These are phyloP conservation scores for Actinostola sp. DNA, from an alignment of 92 coral and sea anemone genomes.

Conservation along the genomic window DNA sequence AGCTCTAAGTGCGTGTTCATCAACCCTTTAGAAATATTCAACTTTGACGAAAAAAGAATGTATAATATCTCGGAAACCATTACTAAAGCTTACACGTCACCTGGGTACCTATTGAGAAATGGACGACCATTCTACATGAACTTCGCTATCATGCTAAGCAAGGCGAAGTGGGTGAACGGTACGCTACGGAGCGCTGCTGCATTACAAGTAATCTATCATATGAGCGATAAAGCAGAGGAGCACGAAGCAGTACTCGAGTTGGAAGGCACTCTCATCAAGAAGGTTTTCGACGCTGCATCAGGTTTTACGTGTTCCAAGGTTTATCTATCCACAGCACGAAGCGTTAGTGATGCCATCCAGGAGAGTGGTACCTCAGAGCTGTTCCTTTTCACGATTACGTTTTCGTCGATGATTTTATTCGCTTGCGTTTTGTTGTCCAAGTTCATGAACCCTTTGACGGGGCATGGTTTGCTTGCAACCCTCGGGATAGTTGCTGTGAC, in stretches of 20 bases:
- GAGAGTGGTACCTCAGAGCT: slow-evolving; percentile 72
- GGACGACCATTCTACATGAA: slow-evolving; percentile 53
- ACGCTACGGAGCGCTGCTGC: slow-evolving; percentile 34
- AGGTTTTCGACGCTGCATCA: slow-evolving; percentile 17
- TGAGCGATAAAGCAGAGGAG: slow-evolving; percentile 25
- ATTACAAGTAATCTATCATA: slow-evolving; percentile 40
- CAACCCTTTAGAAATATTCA: slow-evolving; percentile 60
- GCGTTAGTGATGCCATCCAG: slow-evolving; percentile 69
- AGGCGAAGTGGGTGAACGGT: not conserved
- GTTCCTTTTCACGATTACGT: slow-evolving; percentile 56
- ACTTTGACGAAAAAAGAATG: slow-evolving; percentile 44
- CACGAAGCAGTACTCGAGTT: slow-evolving; percentile 35
- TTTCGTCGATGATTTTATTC: slow-evolving; percentile 65
- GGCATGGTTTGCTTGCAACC: slow-evolving; percentile 62
- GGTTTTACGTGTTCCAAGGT: slow-evolving; percentile 47
- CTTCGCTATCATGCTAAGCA: slow-evolving; percentile 52
- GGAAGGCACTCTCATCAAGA: slow-evolving; percentile 45
- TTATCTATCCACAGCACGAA: slow-evolving; percentile 58
- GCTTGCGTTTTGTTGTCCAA: slow-evolving; percentile 62
- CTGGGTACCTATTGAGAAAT: slow-evolving; percentile 43
- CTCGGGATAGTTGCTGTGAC: slow-evolving; percentile 69
- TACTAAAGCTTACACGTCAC: slow-evolving; percentile 7
- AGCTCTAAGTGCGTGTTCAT: slow-evolving; percentile 43
- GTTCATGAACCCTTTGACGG: slow-evolving; percentile 63
- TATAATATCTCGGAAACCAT: slow-evolving; percentile 19